Evolutionary conservation across 2,888 invertebrate species (phyloP), one percentile per base, ranked within the genome.

Genomic region (Dynastes tityus): DNA sequence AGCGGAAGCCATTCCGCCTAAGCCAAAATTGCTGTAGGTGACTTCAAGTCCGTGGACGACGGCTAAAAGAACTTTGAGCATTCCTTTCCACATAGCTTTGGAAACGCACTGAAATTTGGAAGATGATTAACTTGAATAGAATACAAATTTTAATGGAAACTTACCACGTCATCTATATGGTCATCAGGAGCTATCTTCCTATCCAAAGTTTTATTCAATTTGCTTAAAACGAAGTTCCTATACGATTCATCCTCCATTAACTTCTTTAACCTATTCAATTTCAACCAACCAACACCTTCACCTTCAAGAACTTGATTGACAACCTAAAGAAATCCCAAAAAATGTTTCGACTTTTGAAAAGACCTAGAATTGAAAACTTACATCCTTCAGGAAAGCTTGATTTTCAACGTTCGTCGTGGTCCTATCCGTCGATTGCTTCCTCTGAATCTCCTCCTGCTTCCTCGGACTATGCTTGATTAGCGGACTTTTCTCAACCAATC

Each of bases 221-320:
- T 97, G 82, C 96, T 96, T 68, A 99, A 93, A 55, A 98, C 96
- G 89, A 99, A 94, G 87, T 97, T 98, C 51, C 99, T 92, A 89
- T 99, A 98, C 67, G 97, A 98, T 89, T 99, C 99, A 88, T 99
- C 99, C 88, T 99, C 99, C 97, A 99, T 98, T 40, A 99, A 90
- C 86, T 98, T 98, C 87, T 96, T 96, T 71, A 98, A 91, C 32
- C 98, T 92, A 86, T 96, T 97, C 22, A 98, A 90, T 87, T 98
- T 98, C 68, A 99, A 91, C 97, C 99, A 99, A 22, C 98, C 98
- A 0, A 99, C 96, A 0, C 98, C 97, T 89, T 98, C 97, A 2
- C 98, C 98, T 80, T 95, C 95, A 77, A 97, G 88, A 1, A 97
- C 96, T 88, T 94, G 94, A 86, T 92, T 94, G 0, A 96, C 93